Conservation (phyloP, 92 coral and sea anemone genomes). For the Porites cylindrica region DNA sequence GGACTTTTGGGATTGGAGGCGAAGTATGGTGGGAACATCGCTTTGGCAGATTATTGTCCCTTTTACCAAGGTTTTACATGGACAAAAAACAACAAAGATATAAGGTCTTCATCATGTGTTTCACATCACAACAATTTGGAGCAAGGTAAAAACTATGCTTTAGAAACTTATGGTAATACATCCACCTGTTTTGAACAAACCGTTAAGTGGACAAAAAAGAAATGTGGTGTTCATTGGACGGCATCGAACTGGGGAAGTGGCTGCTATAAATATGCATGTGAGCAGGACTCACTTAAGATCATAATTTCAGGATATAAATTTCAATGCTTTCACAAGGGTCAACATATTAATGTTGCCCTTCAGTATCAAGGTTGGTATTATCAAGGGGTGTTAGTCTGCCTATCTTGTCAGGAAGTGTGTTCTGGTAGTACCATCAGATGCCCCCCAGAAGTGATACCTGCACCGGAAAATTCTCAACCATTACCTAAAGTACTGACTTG, state of each 20-base stretch:
- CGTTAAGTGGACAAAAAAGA: slow-evolving; percentile 69
- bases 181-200: slow-evolving; percentile 87
- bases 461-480: slow-evolving; percentile 69
- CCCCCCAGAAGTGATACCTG: slow-evolving; percentile 64
- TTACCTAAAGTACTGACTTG: slow-evolving; percentile 59
- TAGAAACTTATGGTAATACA: slow-evolving; percentile 74
- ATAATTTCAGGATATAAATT: slow-evolving; percentile 75
- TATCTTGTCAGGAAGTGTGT: slow-evolving; percentile 85
- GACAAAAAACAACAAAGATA: slow-evolving; percentile 69
- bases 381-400: slow-evolving; percentile 83
- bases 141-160: slow-evolving; percentile 68
- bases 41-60: slow-evolving; percentile 94
- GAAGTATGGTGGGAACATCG: slow-evolving; percentile 84
- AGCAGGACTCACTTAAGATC: slow-evolving; percentile 73
- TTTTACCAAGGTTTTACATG: slow-evolving; percentile 87
- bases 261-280: slow-evolving; percentile 80
- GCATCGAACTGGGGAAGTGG: slow-evolving; percentile 96
- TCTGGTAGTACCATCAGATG: slow-evolving; percentile 53
- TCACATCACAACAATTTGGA: slow-evolving; percentile 55
- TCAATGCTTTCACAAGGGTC: slow-evolving; percentile 81
- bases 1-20: slow-evolving; percentile 55
- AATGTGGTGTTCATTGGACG: slow-evolving; percentile 74
- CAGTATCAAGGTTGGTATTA: slow-evolving; percentile 67
- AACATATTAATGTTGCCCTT: slow-evolving; percentile 61
- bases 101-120: slow-evolving; percentile 85